Evolutionary conservation across 2,888 invertebrate genomes (phyloP), one percentile per base, ranked within the genome.

Genomic region (Schizaphis graminum): DNA sequence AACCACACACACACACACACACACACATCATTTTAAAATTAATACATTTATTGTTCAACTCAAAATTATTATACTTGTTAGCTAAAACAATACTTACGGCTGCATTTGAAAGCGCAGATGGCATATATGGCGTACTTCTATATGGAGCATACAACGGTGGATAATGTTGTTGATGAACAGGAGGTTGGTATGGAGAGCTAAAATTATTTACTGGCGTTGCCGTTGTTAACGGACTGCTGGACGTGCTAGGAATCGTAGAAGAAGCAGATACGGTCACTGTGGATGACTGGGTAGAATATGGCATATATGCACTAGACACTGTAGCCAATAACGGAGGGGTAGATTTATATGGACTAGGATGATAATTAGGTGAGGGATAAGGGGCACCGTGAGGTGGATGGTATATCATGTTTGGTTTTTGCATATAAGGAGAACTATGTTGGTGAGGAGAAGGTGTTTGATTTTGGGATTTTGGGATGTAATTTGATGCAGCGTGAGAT

Each of bases 121-220:
- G 96, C 95, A 97, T 96, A 95, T 98, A 98, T 86, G 98, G 97
- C 95, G 97, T 97, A 94, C 96, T 97, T 97, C 96, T 97, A 97
- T 95, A 97, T 96, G 98, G 98, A 28, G 98, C 97, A 95, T 98
- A 98, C 95, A 98, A 96, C 84, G 97, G 97, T 95, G 97, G 97
- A 96, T 96, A 96, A 94, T 95, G 95, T 93, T 95, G 90, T 87
- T 95, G 94, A 92, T 94, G 95, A 11, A 95, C 95, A 67, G 94
- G 91, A n/a, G 95, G 95, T 85, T 95, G 95, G 47, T 94, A 94
- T 57, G 90, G 94, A 88, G 94, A 94, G 90, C 95, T 89, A 87
- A 91, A 90, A 87, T 94, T 89, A n/a, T 77, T 91, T 84, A 94
- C 47, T 86, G 94, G 90, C 91, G 94, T 56, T 84, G 91, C 24